Evolutionary conservation across 2,888 invertebrate genomes (phyloP).

Genomic region (Eugnorisma glareosa): DNA sequence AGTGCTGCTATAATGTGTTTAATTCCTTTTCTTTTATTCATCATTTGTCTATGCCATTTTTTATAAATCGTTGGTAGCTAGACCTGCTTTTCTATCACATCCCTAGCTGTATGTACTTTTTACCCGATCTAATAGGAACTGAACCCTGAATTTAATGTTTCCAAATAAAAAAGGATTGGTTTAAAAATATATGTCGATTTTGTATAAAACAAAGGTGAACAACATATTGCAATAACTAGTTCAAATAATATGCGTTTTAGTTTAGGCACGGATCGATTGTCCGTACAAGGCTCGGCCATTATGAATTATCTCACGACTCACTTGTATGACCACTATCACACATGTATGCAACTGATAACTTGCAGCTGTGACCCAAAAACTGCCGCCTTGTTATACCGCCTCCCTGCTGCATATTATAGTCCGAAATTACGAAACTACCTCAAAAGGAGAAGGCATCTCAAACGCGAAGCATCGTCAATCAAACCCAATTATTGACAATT

Average conservation of each 20-base stretch:
- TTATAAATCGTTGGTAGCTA: background rate
- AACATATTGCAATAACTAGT: conserved; percentile 42
- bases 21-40: background rate
- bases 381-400: conserved; percentile 70
- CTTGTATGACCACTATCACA: conserved; percentile 78
- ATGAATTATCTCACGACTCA: conserved; percentile 76
- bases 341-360: conserved; percentile 79
- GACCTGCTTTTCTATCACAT: background rate
- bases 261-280: conserved; percentile 58
- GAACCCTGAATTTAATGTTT: background rate
- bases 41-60: background rate
- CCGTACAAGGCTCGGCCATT: conserved; percentile 77
- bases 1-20: background rate
- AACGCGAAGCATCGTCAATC: conserved; percentile 18
- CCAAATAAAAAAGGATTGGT: background rate
- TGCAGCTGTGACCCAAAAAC: conserved; percentile 89
- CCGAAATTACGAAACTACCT: conserved; percentile 59
- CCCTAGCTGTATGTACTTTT: background rate
- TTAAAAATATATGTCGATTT: background rate
- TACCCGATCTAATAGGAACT: no score
- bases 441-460: conserved; percentile 63
- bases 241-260: conserved; percentile 39
- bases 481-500: conserved; percentile 33
- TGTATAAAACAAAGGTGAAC: conserved; percentile 35
- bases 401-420: conserved; percentile 56